phyloP scores from a whole-genome alignment of 2,888 invertebrate genomes.

The Eupithecia inturbata region DNA sequence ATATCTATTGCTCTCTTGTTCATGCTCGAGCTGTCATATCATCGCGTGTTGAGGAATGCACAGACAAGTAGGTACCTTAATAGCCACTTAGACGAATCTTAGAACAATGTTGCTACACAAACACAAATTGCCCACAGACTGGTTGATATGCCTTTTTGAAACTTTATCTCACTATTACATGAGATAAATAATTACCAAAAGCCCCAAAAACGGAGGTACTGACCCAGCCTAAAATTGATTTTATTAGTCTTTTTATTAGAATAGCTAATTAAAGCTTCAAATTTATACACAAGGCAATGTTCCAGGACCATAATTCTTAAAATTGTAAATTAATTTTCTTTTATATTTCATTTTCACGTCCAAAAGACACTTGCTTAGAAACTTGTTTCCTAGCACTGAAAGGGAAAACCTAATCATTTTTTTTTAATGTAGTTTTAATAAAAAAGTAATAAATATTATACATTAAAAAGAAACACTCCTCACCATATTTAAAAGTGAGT shows the following conservation, averaged over 20 bases:
- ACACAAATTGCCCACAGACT: not conserved
- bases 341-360: not conserved
- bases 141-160: not conserved
- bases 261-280: not conserved
- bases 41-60: constrained; percentile 51
- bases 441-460: not conserved
- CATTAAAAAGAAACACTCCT: not conserved
- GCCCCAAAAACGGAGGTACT: not conserved
- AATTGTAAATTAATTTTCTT: not conserved
- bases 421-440: too few species aligned
- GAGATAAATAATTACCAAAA: not conserved
- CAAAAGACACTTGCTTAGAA: not conserved
- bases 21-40: constrained; percentile 62
- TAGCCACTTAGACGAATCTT: constrained; percentile 1
- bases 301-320: not conserved
- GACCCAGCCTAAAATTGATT: not conserved
- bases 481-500: not conserved
- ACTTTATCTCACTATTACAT: not conserved
- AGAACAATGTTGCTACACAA: not conserved
- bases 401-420: not conserved
- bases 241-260: not conserved
- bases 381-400: not conserved
- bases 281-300: not conserved
- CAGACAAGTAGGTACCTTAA: not conserved
- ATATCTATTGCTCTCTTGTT: constrained; percentile 46